These are phyloP conservation scores for Drosophila niveifrons DNA, from an alignment of 2,888 invertebrate species.

Conservation along the genomic window DNA sequence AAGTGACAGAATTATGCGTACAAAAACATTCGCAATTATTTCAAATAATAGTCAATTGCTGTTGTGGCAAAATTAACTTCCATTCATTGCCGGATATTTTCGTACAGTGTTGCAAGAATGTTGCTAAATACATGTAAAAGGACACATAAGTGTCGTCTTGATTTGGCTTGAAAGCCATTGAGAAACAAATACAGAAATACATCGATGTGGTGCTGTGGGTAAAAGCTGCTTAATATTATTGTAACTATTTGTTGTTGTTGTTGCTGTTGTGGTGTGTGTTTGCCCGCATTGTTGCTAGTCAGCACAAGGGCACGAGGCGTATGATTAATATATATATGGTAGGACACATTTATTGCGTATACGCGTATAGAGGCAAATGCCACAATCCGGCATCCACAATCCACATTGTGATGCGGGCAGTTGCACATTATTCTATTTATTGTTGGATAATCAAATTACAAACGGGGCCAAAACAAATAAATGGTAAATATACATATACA, in stretches of 20 bases:
- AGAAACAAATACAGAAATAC: neutral
- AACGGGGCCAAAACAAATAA: constrained; percentile 9
- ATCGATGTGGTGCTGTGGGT: neutral
- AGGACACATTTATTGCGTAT: constrained; percentile 50
- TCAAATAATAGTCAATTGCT: too few relatives aligned
- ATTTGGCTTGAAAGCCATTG: neutral
- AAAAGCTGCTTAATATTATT: constrained; percentile 33
- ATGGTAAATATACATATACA: neutral
- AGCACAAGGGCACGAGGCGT: constrained; percentile 37
- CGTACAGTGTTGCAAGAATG: neutral
- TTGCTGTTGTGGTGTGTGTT: neutral
- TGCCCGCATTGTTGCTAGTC: constrained; percentile 7
- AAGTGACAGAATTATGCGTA: too few relatives aligned
- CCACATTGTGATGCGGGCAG: constrained; percentile 21
- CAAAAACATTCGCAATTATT: too few relatives aligned
- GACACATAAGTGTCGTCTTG: constrained; percentile 1
- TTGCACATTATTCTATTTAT: constrained; percentile 25
- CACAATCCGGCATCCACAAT: constrained; percentile 8
- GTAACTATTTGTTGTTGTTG: neutral
- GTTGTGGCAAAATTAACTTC: too few relatives aligned
- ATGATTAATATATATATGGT: constrained; percentile 50
- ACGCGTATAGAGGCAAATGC: constrained; percentile 27
- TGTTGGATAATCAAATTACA: constrained; percentile 41
- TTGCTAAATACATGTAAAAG: neutral
- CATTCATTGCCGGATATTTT: neutral